A percentile compares a stretch with the other conserved stretches of the same genome.
phyloP scores from a whole-genome alignment of 2,797 vertebrate species.

The Typhlichthys eigenmanni region DNA sequence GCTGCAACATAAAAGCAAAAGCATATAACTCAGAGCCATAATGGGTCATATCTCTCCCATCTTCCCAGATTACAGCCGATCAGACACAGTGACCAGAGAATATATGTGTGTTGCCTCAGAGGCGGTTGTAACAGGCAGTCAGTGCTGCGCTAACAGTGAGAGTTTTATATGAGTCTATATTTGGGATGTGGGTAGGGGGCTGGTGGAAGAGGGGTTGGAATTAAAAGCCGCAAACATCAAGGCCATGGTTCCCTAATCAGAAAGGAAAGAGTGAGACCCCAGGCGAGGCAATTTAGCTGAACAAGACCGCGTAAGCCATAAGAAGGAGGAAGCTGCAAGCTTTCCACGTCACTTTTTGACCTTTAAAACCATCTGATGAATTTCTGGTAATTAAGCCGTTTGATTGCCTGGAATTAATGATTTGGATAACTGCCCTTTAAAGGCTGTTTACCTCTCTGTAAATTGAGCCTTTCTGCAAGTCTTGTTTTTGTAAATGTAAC shows the following conservation, averaged over 20 bases:
- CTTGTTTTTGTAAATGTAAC: constrained; percentile 86
- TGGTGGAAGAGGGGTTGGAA: constrained; percentile 65
- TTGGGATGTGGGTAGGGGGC: constrained; percentile 29
- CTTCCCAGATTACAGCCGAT: constrained; percentile 23
- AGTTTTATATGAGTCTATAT: constrained; percentile 41
- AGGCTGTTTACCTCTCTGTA: constrained; percentile 86
- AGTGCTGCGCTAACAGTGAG: background rate
- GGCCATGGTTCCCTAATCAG: constrained; percentile 79
- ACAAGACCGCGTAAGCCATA: constrained; percentile 74
- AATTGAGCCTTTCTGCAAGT: constrained; percentile 84
- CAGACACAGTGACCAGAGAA: constrained; percentile 44
- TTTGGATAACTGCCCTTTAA: constrained; percentile 89
- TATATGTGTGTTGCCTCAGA: constrained; percentile 40
- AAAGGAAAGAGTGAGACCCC: constrained; percentile 78
- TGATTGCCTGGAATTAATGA: constrained; percentile 87
- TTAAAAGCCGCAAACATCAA: constrained; percentile 82
- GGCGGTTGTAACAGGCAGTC: constrained; percentile 38
- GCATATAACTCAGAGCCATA: constrained; percentile 25
- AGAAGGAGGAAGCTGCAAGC: constrained; percentile 74
- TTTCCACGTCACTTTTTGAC: constrained; percentile 81
- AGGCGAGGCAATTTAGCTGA: constrained; percentile 82
- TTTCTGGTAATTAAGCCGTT: constrained; percentile 87
- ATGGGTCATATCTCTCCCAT: constrained; percentile 31
- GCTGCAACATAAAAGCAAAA: constrained; percentile 32
- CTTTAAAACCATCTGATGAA: constrained; percentile 88